A percentile compares a stretch with the other conserved stretches of the same genome.
Conservation (phyloP, 2,797 vertebrate genomes). For the Hapalemur alaotrensis region DNA sequence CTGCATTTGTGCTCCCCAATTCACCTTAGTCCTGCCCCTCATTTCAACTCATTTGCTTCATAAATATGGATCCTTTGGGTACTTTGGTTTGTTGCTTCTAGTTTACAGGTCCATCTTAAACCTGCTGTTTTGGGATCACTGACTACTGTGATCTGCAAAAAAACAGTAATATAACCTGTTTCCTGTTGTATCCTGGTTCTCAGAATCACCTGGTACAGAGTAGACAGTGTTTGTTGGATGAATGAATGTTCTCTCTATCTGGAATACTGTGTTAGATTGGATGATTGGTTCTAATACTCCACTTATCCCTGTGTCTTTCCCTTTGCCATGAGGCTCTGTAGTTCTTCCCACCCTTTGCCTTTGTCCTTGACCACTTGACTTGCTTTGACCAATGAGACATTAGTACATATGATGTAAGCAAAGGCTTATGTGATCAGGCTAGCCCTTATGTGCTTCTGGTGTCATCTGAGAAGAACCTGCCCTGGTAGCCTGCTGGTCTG, state of each 20-base stretch:
- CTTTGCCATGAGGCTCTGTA: background rate
- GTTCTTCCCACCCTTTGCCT: background rate
- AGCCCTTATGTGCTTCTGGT: background rate
- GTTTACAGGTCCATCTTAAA: background rate
- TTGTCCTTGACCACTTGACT: background rate
- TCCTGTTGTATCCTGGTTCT: background rate
- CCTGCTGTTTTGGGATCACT: background rate
- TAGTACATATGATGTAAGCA: background rate
- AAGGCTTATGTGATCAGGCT: background rate
- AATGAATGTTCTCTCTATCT: background rate
- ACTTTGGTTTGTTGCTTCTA: background rate
- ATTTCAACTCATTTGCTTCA: background rate
- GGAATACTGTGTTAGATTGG: background rate
- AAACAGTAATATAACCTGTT: background rate
- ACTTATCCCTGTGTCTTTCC: background rate
- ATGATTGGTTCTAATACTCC: background rate
- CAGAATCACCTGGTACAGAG: background rate
- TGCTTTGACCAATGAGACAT: background rate
- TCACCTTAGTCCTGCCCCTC: background rate
- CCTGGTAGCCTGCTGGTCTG: background rate
- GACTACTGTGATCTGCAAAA: background rate
- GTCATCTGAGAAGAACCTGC: background rate
- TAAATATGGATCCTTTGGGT: background rate
- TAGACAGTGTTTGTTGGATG: background rate
- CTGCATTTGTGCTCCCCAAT: background rate